Evolutionary conservation across 1,140 invertebrate species (phyloP).

Genomic region (Ostrea edulis): DNA sequence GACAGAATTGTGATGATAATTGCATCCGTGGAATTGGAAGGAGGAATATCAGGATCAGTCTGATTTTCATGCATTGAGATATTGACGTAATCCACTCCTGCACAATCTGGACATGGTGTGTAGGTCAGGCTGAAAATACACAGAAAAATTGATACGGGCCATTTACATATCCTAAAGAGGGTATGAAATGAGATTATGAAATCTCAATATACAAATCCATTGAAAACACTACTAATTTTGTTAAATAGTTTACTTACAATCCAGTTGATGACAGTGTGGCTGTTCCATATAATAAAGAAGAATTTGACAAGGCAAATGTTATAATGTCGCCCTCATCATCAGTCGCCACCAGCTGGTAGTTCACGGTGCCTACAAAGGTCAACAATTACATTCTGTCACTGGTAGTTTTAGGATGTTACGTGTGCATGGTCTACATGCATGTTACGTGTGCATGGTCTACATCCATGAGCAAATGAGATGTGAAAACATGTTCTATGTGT

Average conservation of each 20-base stretch:
- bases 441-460: too few relatives aligned
- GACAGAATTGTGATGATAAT: constrained; percentile 24
- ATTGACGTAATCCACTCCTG: constrained; percentile 19
- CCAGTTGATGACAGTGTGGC: constrained; percentile 1
- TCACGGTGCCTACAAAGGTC: background rate
- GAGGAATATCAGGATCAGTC: constrained; percentile 46
- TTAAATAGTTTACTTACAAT: constrained; percentile 21
- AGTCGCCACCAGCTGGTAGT: constrained; percentile 10
- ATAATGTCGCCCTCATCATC: constrained; percentile 38
- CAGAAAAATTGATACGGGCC: background rate
- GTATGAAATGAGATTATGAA: background rate
- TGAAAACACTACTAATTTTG: background rate
- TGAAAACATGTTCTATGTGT: background rate
- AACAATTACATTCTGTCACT: background rate
- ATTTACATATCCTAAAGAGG: background rate
- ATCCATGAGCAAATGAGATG: too few relatives aligned
- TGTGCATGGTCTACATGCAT: too few relatives aligned
- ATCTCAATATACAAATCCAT: background rate
- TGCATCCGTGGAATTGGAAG: background rate
- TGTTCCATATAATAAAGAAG: background rate
- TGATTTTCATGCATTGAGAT: constrained; percentile 41
- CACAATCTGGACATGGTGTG: constrained; percentile 45
- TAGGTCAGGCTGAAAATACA: constrained; percentile 33
- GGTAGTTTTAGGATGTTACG: background rate
- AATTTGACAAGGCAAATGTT: background rate